phyloP scores from a whole-genome alignment of 2,888 invertebrate species.

The Agonopterix heracliana region DNA sequence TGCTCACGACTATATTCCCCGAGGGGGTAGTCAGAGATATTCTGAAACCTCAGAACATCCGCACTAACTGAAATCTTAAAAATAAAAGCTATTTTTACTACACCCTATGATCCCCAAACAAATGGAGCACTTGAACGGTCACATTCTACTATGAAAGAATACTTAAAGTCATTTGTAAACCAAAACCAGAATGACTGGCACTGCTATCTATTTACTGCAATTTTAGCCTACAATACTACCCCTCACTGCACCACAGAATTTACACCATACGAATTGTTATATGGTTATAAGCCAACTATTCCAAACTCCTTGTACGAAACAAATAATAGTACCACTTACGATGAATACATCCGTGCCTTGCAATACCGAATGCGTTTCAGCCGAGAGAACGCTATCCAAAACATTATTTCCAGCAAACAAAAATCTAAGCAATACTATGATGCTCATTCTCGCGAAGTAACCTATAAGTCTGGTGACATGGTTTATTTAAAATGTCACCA shows the following conservation, averaged over 20 bases:
- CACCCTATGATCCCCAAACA: conserved; percentile 30
- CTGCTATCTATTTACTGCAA: conserved; percentile 21
- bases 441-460: conserved; percentile 3
- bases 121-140: conserved; percentile 31
- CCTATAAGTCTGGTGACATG: conserved; percentile 17
- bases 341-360: conserved; percentile 9
- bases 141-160: conserved; percentile 30
- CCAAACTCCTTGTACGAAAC: conserved; percentile 26
- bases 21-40: too few species aligned
- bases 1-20: too few species aligned
- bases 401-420: conserved; percentile 22
- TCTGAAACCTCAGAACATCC: too few species aligned
- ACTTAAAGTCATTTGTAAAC: conserved; percentile 34
- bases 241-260: conserved; percentile 30
- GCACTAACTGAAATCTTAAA: neutral
- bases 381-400: conserved; percentile 16
- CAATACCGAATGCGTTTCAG: neutral
- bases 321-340: conserved; percentile 19
- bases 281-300: conserved; percentile 24
- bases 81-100: neutral
- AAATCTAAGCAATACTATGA: conserved; percentile 25
- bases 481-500: conserved; percentile 19
- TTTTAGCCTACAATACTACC: conserved; percentile 32
- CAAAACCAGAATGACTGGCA: conserved; percentile 28
- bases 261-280: conserved; percentile 31